Conservation (phyloP, 1,140 invertebrate genomes). For the Drosophila ercepeae region DNA sequence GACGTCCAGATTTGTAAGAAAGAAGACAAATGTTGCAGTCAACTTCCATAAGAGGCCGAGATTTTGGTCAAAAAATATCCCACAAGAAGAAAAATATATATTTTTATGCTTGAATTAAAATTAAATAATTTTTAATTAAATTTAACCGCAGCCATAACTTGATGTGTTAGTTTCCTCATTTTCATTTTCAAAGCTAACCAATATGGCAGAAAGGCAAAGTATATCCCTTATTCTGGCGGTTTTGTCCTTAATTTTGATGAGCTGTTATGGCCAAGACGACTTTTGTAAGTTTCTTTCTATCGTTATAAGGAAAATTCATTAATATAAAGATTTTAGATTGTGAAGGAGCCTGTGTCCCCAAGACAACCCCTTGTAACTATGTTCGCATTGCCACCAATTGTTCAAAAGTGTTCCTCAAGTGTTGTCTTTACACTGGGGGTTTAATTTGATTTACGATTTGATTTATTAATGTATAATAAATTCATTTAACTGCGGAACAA, state of each 20-base stretch:
- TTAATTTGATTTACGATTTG: background rate
- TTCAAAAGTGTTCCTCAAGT: background rate
- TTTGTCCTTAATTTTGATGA: background rate
- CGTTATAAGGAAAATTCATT: background rate
- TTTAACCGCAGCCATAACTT: background rate
- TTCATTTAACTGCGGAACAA: background rate
- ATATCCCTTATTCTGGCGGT: background rate
- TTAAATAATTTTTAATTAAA: too few relatives aligned
- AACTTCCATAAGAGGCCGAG: background rate
- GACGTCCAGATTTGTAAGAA: background rate
- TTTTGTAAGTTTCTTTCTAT: background rate
- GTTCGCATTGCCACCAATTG: background rate
- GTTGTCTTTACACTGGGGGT: background rate
- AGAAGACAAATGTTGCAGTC: background rate
- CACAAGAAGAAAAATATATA: too few relatives aligned
- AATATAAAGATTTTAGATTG: background rate
- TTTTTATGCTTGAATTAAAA: too few relatives aligned
- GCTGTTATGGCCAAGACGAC: background rate
- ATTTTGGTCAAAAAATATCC: too few relatives aligned
- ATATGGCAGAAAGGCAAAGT: background rate
- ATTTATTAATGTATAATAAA: background rate
- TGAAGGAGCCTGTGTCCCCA: background rate
- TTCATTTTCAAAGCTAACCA: background rate
- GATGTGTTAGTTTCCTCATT: background rate
- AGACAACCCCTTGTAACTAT: background rate